Conservation (phyloP, 2,888 invertebrate species). For the Parnassius smintheus region DNA sequence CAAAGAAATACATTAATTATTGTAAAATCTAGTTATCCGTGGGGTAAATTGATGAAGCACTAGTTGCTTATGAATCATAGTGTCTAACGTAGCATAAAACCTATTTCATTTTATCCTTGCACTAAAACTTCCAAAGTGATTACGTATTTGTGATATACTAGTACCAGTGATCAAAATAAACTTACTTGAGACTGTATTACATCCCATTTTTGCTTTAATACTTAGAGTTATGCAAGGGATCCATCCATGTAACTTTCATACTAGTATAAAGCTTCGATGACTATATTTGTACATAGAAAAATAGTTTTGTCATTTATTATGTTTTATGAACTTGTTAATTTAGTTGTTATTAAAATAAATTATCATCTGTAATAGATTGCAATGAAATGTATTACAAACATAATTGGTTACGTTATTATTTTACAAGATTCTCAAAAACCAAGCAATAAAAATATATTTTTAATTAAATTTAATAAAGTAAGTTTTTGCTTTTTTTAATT, state of each 20-base stretch:
- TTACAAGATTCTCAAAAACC: too few relatives aligned
- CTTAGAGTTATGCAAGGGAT: slow-evolving; percentile 58
- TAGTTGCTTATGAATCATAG: slow-evolving; percentile 25
- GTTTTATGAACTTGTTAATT: slow-evolving; percentile 18
- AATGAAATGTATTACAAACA: too few relatives aligned
- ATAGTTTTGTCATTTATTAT: slow-evolving; percentile 26
- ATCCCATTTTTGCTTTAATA: slow-evolving; percentile 56
- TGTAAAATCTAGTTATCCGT: slow-evolving; percentile 31
- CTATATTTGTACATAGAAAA: slow-evolving; percentile 37
- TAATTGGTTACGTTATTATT: too few relatives aligned
- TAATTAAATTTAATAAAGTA: too few relatives aligned
- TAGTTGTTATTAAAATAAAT: neutral
- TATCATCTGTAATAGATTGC: too few relatives aligned
- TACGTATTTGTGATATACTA: slow-evolving; percentile 47
- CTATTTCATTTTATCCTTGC: slow-evolving; percentile 24
- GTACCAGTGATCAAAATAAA: slow-evolving; percentile 57
- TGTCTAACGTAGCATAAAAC: slow-evolving; percentile 15
- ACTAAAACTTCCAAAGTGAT: slow-evolving; percentile 18
- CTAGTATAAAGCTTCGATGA: slow-evolving; percentile 42
- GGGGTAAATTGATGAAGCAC: slow-evolving; percentile 23
- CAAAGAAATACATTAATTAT: slow-evolving; percentile 46
- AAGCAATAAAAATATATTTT: too few relatives aligned
- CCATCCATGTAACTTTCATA: slow-evolving; percentile 65
- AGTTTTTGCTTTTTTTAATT: too few relatives aligned
- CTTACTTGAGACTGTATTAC: slow-evolving; percentile 54